phyloP scores from a whole-genome alignment of 2,888 invertebrate species.

The Biston betularia region DNA sequence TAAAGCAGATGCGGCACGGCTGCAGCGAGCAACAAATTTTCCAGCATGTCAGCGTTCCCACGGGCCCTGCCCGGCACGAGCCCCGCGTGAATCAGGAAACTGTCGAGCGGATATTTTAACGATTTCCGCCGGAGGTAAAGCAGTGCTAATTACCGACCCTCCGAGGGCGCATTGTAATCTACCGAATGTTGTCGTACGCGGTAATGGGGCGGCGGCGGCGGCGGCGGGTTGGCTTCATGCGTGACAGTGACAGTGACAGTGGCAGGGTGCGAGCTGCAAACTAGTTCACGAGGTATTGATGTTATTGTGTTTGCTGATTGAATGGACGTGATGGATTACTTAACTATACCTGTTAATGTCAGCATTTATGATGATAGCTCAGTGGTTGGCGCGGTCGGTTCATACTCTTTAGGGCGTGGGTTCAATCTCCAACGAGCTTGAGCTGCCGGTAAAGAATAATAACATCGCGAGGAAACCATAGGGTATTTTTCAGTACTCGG shows the following conservation, averaged over 20 bases:
- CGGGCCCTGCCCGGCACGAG: not conserved
- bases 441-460: too few relatives aligned
- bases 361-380: too few relatives aligned
- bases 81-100: conserved; percentile 36
- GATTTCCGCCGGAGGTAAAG: conserved; percentile 58
- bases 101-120: conserved; percentile 56
- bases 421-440: too few relatives aligned
- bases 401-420: too few relatives aligned
- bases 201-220: conserved; percentile 15
- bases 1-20: not conserved
- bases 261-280: conserved; percentile 5
- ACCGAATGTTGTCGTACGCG: conserved; percentile 38
- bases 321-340: too few relatives aligned
- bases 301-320: not conserved
- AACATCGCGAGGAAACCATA: too few relatives aligned
- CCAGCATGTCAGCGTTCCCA: conserved; percentile 9
- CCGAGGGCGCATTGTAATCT: conserved; percentile 38
- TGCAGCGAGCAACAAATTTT: not conserved
- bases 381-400: too few relatives aligned
- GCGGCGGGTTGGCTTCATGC: conserved; percentile 33
- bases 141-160: conserved; percentile 59
- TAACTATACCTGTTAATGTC: too few relatives aligned
- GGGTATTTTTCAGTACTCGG: too few relatives aligned
- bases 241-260: too few relatives aligned
- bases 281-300: not conserved